A percentile compares a stretch with the other conserved stretches of the same genome.
These are phyloP conservation scores for Meganola albula DNA, from an alignment of 2,888 invertebrate species.

Conservation along the genomic window DNA sequence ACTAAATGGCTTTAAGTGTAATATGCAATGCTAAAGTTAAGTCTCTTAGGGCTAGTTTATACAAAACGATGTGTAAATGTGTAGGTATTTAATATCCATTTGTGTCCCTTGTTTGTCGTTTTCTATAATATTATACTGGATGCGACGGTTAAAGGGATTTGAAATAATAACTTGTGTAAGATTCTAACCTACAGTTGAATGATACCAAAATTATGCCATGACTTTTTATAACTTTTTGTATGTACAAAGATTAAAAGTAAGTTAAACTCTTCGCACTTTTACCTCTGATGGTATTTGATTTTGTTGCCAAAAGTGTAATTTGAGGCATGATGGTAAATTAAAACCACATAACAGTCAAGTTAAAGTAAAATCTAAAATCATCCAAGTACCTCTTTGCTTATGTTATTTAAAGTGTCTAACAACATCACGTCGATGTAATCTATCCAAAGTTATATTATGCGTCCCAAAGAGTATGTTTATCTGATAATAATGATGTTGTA, in stretches of 20 bases:
- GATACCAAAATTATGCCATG: conserved; percentile 54
- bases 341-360: conserved; percentile 24
- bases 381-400: conserved; percentile 31
- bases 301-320: conserved; percentile 23
- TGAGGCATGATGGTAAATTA: conserved; percentile 14
- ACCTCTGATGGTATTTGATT: conserved; percentile 11
- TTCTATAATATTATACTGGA: too few relatives aligned
- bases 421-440: conserved; percentile 34
- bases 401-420: conserved; percentile 23
- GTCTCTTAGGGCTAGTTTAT: too few relatives aligned
- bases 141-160: too few relatives aligned
- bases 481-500: conserved; percentile 65
- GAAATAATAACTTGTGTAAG: too few relatives aligned
- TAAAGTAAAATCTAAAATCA: conserved; percentile 9
- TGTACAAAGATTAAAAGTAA: conserved; percentile 40
- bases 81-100: too few relatives aligned
- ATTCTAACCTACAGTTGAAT: conserved; percentile 28
- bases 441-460: conserved; percentile 70
- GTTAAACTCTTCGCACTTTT: conserved; percentile 10
- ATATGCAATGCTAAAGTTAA: too few relatives aligned
- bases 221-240: conserved; percentile 62
- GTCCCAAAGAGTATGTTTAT: conserved; percentile 74
- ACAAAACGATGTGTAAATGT: too few relatives aligned
- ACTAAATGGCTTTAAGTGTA: too few relatives aligned
- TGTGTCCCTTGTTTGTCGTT: too few relatives aligned